These are phyloP conservation scores for Physocephala rufipes DNA, from an alignment of 2,888 invertebrate genomes.

Conservation along the genomic window DNA sequence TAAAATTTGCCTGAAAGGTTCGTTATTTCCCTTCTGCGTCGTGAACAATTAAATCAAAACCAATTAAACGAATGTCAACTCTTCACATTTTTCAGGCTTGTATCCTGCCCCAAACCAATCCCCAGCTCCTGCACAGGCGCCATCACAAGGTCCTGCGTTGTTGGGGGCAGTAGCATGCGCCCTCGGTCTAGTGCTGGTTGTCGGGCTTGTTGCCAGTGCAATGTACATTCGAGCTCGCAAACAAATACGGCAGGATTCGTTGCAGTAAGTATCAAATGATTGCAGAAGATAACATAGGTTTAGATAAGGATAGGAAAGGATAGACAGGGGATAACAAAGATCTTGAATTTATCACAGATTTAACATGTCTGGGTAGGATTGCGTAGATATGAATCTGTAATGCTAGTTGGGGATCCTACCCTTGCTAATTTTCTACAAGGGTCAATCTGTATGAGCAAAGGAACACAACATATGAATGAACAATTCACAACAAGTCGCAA, in stretches of 20 bases:
- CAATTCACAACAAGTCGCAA: background rate
- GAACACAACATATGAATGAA: too few relatives aligned
- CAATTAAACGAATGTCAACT: conserved; percentile 18
- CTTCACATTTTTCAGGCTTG: conserved; percentile 54
- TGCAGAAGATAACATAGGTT: too few relatives aligned
- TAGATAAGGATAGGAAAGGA: background rate
- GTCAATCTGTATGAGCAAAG: too few relatives aligned
- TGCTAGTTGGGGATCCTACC: background rate
- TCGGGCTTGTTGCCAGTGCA: conserved; percentile 64
- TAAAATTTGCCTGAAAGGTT: conserved; percentile 87
- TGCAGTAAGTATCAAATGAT: conserved; percentile 58
- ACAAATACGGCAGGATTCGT: conserved; percentile 64
- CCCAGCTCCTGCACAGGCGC: conserved; percentile 72
- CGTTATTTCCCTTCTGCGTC: conserved; percentile 34
- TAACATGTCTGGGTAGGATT: conserved; percentile 4
- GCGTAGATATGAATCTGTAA: background rate
- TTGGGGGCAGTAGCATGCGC: conserved; percentile 86
- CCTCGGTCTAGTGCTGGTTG: conserved; percentile 68
- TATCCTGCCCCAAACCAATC: conserved; percentile 77
- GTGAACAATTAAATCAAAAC: conserved; percentile 21
- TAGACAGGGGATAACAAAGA: too few relatives aligned
- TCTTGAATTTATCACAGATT: too few relatives aligned
- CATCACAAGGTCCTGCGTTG: conserved; percentile 74
- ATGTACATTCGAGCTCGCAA: conserved; percentile 66
- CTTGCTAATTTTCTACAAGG: too few relatives aligned